Base-by-base conservation (phyloP, 1,140 invertebrate genomes). In the Coenobita brevimanus region DNA sequence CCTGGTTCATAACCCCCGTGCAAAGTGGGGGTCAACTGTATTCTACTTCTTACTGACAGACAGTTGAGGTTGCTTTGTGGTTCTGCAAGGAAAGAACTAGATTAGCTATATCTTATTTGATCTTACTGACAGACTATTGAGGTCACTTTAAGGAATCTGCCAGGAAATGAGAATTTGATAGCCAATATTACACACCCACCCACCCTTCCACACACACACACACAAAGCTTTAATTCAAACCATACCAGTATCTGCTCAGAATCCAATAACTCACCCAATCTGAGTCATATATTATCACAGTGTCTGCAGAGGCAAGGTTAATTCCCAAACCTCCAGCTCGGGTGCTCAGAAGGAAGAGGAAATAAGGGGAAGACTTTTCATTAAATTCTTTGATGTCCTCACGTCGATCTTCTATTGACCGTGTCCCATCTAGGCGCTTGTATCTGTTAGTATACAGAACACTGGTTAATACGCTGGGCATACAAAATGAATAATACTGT, bases 201-300 rank as follows among this genome's bases (percentile, higher is more conserved):
- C 67, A 38, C 43, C 21, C 64, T 13, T 57, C 54, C 54, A 57
- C 10, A 33, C 4, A 73, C n/a, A n/a, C n/a, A n/a, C n/a, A n/a
- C n/a, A 13, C 2, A 24, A 69, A 88, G 4, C 69, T 76, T 6
- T 69, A 69, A 36, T 36, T 17, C 0, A 81, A n/a, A 82, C 15
- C 30, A 27, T n/a, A 27, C 24, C 21, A 36, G 3, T 57, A 10
- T n/a, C 30, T 76, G 69, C 46, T 27, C 43, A 54, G 71, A 43
- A 54, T 27, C 33, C 27, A 93, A 93, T n/a, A 46, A 62, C 87
- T 69, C 30, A 84, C 88, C 69, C 93, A 98, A 93, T 98, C 97
- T 54, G 98, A 97, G 92, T 99, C 98, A 92, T 98, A 98, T 89
- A 99, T 98, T 91, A 99, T 97, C 79, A 97, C 97, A 69, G 97